Evolutionary conservation across 2,113 vertebrate species (phyloP).

Genomic region (Scophthalmus maximus): DNA sequence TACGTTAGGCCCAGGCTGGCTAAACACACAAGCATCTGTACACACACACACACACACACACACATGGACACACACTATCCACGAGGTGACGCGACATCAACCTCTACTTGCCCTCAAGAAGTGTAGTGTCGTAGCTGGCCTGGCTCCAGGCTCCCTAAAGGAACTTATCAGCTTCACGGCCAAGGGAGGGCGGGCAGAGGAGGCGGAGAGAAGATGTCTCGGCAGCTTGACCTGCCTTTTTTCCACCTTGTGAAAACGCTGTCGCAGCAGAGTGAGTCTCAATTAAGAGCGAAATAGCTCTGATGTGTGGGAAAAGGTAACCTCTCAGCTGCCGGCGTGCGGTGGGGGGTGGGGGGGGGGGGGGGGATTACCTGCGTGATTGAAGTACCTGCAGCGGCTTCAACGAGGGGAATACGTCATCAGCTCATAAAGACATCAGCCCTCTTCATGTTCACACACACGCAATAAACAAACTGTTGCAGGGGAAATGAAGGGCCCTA

Average conservation of each 20-base stretch:
- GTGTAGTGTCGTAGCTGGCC: constrained; percentile 58
- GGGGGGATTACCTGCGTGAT: constrained; percentile 64
- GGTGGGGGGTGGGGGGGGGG: constrained; percentile 38
- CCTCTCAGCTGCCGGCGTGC: constrained; percentile 48
- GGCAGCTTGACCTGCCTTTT: constrained; percentile 74
- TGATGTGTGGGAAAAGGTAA: constrained; percentile 67
- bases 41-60: constrained; percentile 7
- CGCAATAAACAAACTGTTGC: constrained; percentile 6
- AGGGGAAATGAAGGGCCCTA: not conserved
- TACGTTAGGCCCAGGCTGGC: constrained; percentile 39
- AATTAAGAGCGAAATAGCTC: constrained; percentile 69
- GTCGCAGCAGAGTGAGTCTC: constrained; percentile 70
- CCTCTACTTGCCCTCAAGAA: constrained; percentile 60
- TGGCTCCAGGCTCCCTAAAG: constrained; percentile 47
- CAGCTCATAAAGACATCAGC: constrained; percentile 57
- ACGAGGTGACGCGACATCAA: constrained; percentile 47
- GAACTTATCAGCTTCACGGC: constrained; percentile 72
- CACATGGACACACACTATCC: constrained; percentile 18
- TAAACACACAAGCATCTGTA: constrained; percentile 38
- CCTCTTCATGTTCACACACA: constrained; percentile 36
- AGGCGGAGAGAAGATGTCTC: constrained; percentile 35
- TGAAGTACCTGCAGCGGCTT: constrained; percentile 61
- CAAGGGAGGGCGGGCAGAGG: constrained; percentile 1
- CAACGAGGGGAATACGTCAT: constrained; percentile 62
- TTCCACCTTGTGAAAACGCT: constrained; percentile 69